phyloP scores from a whole-genome alignment of 2,888 invertebrate species.

The Laothoe populi region DNA sequence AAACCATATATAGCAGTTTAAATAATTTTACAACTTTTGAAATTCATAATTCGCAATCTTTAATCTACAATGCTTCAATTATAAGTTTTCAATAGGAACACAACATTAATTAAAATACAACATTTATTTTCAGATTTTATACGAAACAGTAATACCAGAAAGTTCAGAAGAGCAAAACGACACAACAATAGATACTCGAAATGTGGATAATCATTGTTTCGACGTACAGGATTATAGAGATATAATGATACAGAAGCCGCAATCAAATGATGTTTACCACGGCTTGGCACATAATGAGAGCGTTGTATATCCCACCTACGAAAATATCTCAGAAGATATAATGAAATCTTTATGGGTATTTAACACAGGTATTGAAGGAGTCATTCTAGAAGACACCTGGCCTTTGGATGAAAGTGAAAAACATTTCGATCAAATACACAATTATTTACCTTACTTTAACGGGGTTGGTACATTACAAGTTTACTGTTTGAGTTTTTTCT shows the following conservation, averaged over 20 bases:
- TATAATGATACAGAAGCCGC: conserved; percentile 48
- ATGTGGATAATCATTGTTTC: conserved; percentile 34
- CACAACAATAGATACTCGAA: conserved; percentile 30
- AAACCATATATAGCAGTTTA: too few species aligned
- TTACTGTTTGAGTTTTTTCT: too few species aligned
- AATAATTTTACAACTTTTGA: too few species aligned
- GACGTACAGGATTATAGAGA: conserved; percentile 45
- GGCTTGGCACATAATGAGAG: conserved; percentile 48
- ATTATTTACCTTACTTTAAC: conserved; percentile 78
- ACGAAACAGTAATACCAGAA: conserved; percentile 34
- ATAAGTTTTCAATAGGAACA: too few species aligned
- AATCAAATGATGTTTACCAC: conserved; percentile 49
- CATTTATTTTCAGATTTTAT: conserved; percentile 51
- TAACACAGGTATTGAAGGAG: conserved; percentile 61
- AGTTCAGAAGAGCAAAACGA: conserved; percentile 36
- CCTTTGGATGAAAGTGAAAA: conserved; percentile 72
- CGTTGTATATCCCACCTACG: conserved; percentile 66
- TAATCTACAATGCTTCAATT: too few species aligned
- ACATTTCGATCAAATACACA: conserved; percentile 56
- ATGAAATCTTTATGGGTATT: conserved; percentile 60
- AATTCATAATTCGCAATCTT: too few species aligned
- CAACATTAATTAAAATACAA: too few species aligned
- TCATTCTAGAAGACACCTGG: conserved; percentile 84
- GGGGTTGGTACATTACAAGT: conserved; percentile 66
- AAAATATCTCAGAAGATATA: conserved; percentile 47